These are phyloP conservation scores for Nephila pilipes DNA, from an alignment of 1,140 invertebrate species.

Conservation along the genomic window DNA sequence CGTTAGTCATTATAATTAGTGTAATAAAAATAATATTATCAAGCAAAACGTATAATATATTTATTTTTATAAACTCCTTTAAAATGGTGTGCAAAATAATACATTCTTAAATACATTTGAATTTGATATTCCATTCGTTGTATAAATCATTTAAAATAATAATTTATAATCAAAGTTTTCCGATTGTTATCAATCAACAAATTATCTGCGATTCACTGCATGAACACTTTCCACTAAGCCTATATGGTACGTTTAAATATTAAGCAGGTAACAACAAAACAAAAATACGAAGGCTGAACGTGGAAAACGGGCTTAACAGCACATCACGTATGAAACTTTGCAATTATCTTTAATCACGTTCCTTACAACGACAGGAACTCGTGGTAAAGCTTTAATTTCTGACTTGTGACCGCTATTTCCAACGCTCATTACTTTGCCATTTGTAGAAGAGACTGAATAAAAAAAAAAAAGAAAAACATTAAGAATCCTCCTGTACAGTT, in stretches of 20 bases:
- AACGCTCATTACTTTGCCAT: background rate
- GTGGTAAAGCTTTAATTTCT: background rate
- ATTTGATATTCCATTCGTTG: too few relatives aligned
- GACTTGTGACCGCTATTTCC: background rate
- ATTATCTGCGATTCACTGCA: too few relatives aligned
- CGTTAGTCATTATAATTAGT: too few relatives aligned
- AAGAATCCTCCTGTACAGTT: background rate
- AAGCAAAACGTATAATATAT: too few relatives aligned
- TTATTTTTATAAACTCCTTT: too few relatives aligned
- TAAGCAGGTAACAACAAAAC: background rate
- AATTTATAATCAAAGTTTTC: too few relatives aligned
- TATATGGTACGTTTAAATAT: background rate
- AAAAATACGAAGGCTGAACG: background rate
- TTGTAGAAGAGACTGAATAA: background rate
- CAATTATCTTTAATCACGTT: background rate
- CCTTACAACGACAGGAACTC: background rate
- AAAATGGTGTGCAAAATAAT: too few relatives aligned
- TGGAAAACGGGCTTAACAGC: background rate
- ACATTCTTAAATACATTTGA: too few relatives aligned
- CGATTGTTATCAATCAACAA: too few relatives aligned
- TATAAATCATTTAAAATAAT: too few relatives aligned
- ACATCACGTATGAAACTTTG: background rate
- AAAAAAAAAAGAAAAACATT: background rate
- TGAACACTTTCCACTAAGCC: background rate
- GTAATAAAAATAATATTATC: too few relatives aligned